Percentiles rank a stretch among this genome's conserved stretches.
These are phyloP conservation scores for Himalopsyche phryganea DNA, from an alignment of 1,140 invertebrate genomes.

Conservation along the genomic window DNA sequence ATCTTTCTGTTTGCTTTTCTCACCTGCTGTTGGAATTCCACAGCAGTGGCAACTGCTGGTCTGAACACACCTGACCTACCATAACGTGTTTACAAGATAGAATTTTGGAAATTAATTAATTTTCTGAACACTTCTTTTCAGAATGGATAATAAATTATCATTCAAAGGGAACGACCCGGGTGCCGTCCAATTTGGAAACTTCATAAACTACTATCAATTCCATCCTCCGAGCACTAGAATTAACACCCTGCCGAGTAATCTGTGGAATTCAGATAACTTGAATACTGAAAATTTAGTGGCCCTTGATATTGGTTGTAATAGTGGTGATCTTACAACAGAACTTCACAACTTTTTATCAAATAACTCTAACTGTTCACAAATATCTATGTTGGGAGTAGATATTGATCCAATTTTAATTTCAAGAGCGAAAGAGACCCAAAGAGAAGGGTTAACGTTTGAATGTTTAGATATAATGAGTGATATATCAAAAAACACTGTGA, in stretches of 20 bases:
- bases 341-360: constrained; percentile 55
- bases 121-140: too few relatives aligned
- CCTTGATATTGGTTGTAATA: constrained; percentile 78
- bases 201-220: constrained; percentile 83
- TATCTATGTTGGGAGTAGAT: constrained; percentile 67
- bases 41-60: too few relatives aligned
- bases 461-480: constrained; percentile 61
- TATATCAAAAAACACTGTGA: constrained; percentile 41
- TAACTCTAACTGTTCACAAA: constrained; percentile 41
- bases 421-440: constrained; percentile 57
- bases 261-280: constrained; percentile 51
- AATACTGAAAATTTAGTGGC: constrained; percentile 49
- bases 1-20: too few relatives aligned
- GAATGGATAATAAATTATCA: constrained; percentile 31
- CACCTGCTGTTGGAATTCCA: too few relatives aligned
- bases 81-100: too few relatives aligned
- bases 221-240: constrained; percentile 66
- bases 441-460: constrained; percentile 53
- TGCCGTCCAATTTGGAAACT: constrained; percentile 73
- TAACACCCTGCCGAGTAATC: constrained; percentile 56
- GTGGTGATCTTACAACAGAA: constrained; percentile 65
- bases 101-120: too few relatives aligned
- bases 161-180: constrained; percentile 62
- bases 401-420: constrained; percentile 68
- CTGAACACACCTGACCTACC: too few relatives aligned